Evolutionary conservation across 2,888 invertebrate species (phyloP).

Genomic region (Melanotus villosus): DNA sequence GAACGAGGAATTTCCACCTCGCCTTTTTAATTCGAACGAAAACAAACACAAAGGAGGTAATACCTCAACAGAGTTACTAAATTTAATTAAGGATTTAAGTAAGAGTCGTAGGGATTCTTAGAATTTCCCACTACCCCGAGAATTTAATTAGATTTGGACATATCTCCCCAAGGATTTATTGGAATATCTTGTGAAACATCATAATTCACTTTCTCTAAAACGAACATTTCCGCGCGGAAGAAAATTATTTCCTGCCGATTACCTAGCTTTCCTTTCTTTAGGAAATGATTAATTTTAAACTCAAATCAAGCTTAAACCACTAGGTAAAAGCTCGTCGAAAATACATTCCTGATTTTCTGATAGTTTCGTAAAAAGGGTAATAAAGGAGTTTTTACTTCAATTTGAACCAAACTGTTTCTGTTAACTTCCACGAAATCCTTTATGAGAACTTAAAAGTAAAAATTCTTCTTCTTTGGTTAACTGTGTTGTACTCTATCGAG

Average conservation of each 20-base stretch:
- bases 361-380: background rate
- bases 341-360: background rate
- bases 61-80: background rate
- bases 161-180: slow-evolving; percentile 17
- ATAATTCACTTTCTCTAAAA: slow-evolving; percentile 5
- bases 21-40: background rate
- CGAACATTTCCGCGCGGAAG: background rate
- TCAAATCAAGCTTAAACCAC: background rate
- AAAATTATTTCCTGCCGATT: slow-evolving; percentile 23
- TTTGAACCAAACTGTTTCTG: too few relatives aligned
- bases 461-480: too few relatives aligned
- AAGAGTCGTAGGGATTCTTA: slow-evolving; percentile 23
- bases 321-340: background rate
- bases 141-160: slow-evolving; percentile 30
- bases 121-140: background rate
- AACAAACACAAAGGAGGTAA: background rate
- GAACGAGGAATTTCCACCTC: background rate
- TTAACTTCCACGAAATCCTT: too few relatives aligned
- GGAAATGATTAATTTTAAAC: slow-evolving; percentile 21
- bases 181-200: slow-evolving; percentile 23
- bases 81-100: slow-evolving; percentile 19
- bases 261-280: slow-evolving; percentile 17
- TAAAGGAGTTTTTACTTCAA: too few relatives aligned
- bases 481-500: too few relatives aligned
- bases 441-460: too few relatives aligned